These are phyloP conservation scores for Darevskia mixta DNA, from an alignment of 2,797 vertebrate genomes.

Conservation along the genomic window DNA sequence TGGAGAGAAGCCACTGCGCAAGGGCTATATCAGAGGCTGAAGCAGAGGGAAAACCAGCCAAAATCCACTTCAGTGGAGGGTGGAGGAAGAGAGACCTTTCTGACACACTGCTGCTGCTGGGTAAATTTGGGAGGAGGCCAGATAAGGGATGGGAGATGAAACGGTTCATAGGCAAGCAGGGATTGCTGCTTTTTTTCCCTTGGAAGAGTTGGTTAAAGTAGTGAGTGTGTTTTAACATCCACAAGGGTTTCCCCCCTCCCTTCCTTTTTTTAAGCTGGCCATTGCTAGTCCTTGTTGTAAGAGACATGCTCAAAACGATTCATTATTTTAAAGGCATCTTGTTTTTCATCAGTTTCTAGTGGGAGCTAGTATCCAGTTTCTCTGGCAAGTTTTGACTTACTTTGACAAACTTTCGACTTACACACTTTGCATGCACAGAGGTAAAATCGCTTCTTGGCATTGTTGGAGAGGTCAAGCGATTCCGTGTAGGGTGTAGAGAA, in stretches of 20 bases:
- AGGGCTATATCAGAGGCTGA: too few species aligned
- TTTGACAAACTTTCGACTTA: conserved; percentile 2
- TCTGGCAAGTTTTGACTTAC: accelerated
- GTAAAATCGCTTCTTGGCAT: neutral
- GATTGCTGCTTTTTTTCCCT: too few species aligned
- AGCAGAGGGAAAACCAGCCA: too few species aligned
- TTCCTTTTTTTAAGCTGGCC: neutral
- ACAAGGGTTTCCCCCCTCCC: neutral
- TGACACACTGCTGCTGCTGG: neutral
- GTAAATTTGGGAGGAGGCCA: neutral
- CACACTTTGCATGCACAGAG: neutral
- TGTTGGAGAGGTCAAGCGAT: neutral
- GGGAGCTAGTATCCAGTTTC: neutral
- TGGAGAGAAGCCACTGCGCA: too few species aligned
- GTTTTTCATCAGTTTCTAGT: conserved; percentile 5
- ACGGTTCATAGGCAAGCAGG: too few species aligned
- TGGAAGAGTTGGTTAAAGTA: neutral
- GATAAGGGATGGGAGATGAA: neutral
- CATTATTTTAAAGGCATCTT: neutral
- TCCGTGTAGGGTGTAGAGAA: neutral
- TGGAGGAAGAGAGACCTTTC: neutral
- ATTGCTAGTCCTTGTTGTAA: neutral
- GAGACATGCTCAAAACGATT: neutral
- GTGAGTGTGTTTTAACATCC: neutral
- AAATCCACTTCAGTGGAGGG: neutral